phyloP scores from a whole-genome alignment of 1,140 invertebrate species.

The Macrobrachium nipponense region DNA sequence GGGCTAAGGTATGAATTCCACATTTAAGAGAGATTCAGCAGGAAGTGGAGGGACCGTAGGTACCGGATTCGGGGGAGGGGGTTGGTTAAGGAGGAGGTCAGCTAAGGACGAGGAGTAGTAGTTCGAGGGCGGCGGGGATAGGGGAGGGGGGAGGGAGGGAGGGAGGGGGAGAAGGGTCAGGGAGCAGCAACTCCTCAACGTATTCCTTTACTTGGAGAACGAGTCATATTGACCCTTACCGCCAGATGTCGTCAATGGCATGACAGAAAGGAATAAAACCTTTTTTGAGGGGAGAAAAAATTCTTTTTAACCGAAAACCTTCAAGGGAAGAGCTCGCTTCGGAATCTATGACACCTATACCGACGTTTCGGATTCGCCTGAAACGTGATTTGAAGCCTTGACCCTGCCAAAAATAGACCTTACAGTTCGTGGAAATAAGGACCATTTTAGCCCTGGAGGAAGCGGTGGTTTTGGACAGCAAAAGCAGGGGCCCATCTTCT shows the following conservation, averaged over 20 bases:
- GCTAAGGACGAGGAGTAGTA: too few relatives aligned
- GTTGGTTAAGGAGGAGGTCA: too few relatives aligned
- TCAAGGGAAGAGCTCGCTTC: constrained; percentile 22
- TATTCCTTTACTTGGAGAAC: constrained; percentile 7
- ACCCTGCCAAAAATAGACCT: constrained; percentile 11
- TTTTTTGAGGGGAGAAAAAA: constrained; percentile 18
- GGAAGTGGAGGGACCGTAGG: too few relatives aligned
- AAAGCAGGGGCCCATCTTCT: constrained; percentile 41
- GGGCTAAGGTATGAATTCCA: too few relatives aligned
- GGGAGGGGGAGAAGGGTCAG: too few relatives aligned
- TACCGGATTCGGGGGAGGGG: too few relatives aligned
- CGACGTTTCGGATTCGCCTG: constrained; percentile 24
- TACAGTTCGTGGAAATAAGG: constrained; percentile 3
- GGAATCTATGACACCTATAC: constrained; percentile 2
- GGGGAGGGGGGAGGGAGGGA: too few relatives aligned
- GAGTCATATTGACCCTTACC: constrained; percentile 47
- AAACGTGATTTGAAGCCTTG: not conserved
- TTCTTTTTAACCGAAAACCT: constrained; percentile 37
- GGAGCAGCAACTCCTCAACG: not conserved
- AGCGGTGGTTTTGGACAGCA: constrained; percentile 25
- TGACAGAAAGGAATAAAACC: constrained; percentile 54
- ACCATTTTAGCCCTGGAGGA: constrained; percentile 10
- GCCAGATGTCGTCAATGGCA: constrained; percentile 40
- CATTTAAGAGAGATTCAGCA: too few relatives aligned
- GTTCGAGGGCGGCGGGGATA: too few relatives aligned